Evolutionary conservation across 2,113 vertebrate species (phyloP).

Genomic region (Nettapus auritus): DNA sequence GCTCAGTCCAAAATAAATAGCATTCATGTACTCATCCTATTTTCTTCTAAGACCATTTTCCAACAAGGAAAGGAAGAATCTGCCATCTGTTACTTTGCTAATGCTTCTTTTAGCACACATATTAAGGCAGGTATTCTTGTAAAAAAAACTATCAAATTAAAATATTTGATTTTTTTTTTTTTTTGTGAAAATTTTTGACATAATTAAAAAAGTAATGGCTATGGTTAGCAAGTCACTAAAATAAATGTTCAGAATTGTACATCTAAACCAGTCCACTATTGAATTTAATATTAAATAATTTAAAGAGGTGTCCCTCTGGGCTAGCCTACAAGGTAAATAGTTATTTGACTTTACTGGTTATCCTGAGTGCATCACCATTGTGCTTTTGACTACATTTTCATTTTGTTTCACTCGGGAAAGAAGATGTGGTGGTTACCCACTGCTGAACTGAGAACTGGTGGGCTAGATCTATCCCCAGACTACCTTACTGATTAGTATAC

Average conservation of each 20-base stretch:
- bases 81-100: not conserved
- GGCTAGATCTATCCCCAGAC: not conserved
- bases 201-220: not conserved
- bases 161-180: not conserved
- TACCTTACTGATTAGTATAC: not conserved
- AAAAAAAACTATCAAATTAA: accelerated
- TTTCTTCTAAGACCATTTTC: not conserved
- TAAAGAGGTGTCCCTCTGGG: not conserved
- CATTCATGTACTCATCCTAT: not conserved
- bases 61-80: not conserved
- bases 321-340: not conserved
- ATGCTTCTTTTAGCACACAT: not conserved
- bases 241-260: not conserved
- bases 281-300: not conserved
- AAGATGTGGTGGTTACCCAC: not conserved
- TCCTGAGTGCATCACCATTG: not conserved
- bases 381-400: not conserved
- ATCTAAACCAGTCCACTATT: not conserved
- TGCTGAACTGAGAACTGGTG: not conserved
- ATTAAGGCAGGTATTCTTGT: not conserved
- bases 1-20: not conserved
- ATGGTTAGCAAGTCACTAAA: not conserved
- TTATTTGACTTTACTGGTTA: not conserved
- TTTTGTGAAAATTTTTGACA: not conserved
- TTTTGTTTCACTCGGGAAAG: not conserved